These are phyloP conservation scores for Pan troglodytes DNA, from an alignment of 2,113 vertebrate species.

Conservation along the genomic window NHGRI_mPanTro3-v2.1_pri NC_072402.2:156317501-156318000, in stretches of 20 bases:
- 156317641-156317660: neutral
- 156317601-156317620: neutral
- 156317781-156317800: neutral
- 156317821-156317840: neutral
- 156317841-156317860: neutral
- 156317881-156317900: conserved; percentile 70
- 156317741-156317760: neutral
- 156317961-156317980: conserved; percentile 4
- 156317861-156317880: neutral
- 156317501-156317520: neutral
- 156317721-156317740: neutral
- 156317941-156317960: conserved; percentile 55
- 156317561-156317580: neutral
- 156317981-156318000: conserved; percentile 56
- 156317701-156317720: neutral
- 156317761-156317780: neutral
- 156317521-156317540: neutral
- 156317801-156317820: neutral
- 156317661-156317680: neutral
- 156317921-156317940: conserved; percentile 66
- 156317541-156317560: neutral
- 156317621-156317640: neutral
- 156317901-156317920: conserved; percentile 57
- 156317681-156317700: neutral
- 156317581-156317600: neutral